Evolutionary conservation across 2,888 invertebrate species (phyloP), one percentile per base, ranked within the genome.

Genomic region (Drosophila anceps): DNA sequence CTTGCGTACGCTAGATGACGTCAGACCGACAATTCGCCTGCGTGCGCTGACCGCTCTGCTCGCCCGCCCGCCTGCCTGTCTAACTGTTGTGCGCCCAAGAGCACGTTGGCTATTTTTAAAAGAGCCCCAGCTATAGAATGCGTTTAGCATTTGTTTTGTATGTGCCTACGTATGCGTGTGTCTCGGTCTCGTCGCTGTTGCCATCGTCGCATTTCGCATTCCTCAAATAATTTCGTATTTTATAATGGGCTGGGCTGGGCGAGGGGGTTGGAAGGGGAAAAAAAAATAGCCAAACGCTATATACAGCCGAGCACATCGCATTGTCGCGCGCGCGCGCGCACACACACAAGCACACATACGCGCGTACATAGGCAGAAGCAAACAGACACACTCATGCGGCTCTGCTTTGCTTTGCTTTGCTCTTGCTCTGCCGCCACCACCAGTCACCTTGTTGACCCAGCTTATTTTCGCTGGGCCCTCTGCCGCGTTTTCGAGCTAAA

Each of bases 401-500:
- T 24, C 55, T 57, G 60, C 51, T 62, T 4, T 24, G 60, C 51
- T 62, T 4, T 24, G 24, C 24, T 24, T 48, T 69, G 54, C 71
- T 69, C 62, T 61, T 37, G 48, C 64, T 44, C 75, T 62, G 61
- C 66, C n/a, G n/a, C n/a, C 53, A 44, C 44, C 67, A 18, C 64
- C 62, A 50, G 65, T 67, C 71, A 72, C 72, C 62, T 64, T 65
- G 61, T 62, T 72, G 77, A 74, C 78, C 79, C 78, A 73, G 76
- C 78, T 76, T 66, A 76, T 72, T 76, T 74, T 82, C 73, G 74
- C 69, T 77, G 70, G 79, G 85, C 72, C 85, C 73, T 79, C 80
- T 74, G 81, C 70, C 78, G 81, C 81, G 81, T 83, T 81, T 83
- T 81, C 84, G 81, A 83, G 79, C 79, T 80, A 81, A 81, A 76